phyloP scores from a whole-genome alignment of 2,113 vertebrate genomes.

The Emberiza fucata region DNA sequence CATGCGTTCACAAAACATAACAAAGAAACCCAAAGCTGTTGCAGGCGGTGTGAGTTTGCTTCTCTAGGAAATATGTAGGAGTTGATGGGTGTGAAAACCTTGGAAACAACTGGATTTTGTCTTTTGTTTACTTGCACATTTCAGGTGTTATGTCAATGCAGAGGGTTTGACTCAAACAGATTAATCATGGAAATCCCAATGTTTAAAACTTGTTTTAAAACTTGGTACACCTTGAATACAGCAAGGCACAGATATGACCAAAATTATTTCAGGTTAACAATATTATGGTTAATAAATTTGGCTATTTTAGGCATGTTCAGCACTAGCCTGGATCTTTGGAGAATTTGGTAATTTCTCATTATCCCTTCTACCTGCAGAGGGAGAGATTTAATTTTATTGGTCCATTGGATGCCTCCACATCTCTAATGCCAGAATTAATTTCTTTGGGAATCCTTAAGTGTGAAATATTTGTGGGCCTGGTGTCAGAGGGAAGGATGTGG shows the following conservation, averaged over 20 bases:
- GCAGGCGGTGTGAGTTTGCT: not conserved
- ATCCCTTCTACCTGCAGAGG: not conserved
- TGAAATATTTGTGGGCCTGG: not conserved
- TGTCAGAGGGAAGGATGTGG: not conserved
- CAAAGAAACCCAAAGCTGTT: not conserved
- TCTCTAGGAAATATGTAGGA: not conserved
- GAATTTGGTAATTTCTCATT: not conserved
- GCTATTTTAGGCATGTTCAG: not conserved
- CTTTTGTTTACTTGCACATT: not conserved
- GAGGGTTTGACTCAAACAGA: not conserved
- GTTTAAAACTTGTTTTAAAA: not conserved
- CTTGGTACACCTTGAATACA: not conserved
- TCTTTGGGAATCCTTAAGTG: not conserved
- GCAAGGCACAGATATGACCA: not conserved
- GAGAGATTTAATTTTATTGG: not conserved
- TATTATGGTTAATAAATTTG: not conserved
- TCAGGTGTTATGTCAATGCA: not conserved
- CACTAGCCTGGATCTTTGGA: not conserved
- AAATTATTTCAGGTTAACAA: not conserved
- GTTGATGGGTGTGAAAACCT: not conserved
- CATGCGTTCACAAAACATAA: not conserved
- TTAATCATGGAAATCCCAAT: not conserved
- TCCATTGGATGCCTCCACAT: not conserved
- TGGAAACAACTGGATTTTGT: not conserved
- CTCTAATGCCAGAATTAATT: too few species aligned